Conservation (phyloP, 2,113 vertebrate species). For the Mustela lutreola region DNA sequence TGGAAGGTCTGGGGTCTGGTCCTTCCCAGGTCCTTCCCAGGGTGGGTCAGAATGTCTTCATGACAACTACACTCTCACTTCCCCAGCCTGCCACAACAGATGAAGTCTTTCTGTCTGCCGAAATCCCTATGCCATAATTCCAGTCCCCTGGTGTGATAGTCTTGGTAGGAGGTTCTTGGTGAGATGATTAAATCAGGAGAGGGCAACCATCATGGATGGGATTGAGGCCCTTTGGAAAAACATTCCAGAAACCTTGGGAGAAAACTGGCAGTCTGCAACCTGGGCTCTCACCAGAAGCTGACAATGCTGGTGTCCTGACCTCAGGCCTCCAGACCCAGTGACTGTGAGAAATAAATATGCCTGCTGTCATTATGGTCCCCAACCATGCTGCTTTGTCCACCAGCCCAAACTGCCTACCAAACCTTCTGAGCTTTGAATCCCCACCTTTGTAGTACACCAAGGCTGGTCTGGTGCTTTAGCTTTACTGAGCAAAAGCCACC, state of each 20-base stretch:
- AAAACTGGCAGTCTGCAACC: too few species aligned
- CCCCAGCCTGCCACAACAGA: not conserved
- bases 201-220: not conserved
- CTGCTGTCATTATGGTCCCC: not conserved
- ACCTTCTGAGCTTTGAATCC: not conserved
- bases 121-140: not conserved
- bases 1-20: not conserved
- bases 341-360: not conserved
- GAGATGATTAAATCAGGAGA: not conserved
- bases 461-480: not conserved
- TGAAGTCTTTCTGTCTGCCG: not conserved
- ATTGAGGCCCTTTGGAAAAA: too few species aligned
- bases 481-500: not conserved
- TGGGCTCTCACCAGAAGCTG: not conserved
- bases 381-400: not conserved
- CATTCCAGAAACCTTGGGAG: too few species aligned
- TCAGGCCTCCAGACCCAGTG: not conserved
- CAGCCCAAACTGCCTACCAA: not conserved
- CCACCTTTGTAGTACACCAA: not conserved
- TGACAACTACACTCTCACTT: not conserved
- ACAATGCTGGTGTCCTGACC: not conserved
- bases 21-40: not conserved
- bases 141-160: not conserved
- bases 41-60: not conserved
- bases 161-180: not conserved